Evolutionary conservation across 2,888 invertebrate species (phyloP).

Genomic region (Acleris literana): DNA sequence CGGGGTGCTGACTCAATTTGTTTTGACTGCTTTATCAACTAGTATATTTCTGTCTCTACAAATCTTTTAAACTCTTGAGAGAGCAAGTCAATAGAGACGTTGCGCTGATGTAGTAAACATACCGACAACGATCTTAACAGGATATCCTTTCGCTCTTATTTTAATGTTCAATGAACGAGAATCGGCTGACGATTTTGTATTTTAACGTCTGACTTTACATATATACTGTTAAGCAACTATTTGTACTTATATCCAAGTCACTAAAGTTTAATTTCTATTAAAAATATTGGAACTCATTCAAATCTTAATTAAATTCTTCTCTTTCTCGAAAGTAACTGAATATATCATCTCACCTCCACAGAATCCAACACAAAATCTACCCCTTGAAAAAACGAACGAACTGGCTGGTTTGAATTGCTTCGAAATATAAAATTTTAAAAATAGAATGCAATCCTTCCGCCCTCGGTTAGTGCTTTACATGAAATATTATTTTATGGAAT

Average conservation of each 20-base stretch:
- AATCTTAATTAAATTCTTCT: neutral
- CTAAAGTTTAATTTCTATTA: too few species aligned
- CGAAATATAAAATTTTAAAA: constrained; percentile 79
- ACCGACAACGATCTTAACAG: constrained; percentile 31
- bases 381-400: constrained; percentile 27
- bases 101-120: constrained; percentile 25
- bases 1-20: constrained; percentile 4
- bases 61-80: neutral
- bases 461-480: constrained; percentile 83
- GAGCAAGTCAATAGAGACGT: constrained; percentile 13
- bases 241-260: too few species aligned
- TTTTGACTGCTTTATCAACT: constrained; percentile 10
- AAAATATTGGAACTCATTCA: neutral
- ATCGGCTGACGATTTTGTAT: neutral
- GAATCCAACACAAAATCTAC: constrained; percentile 32
- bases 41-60: constrained; percentile 2
- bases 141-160: constrained; percentile 30
- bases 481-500: constrained; percentile 84
- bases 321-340: neutral
- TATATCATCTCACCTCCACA: constrained; percentile 9
- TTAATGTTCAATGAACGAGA: constrained; percentile 6
- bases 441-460: constrained; percentile 84
- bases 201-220: neutral
- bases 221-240: too few species aligned
- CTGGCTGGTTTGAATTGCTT: constrained; percentile 66